A percentile compares a stretch with the other conserved stretches of the same genome.
These are phyloP conservation scores for Syritta pipiens DNA, from an alignment of 2,888 invertebrate species.

Conservation along the genomic window DNA sequence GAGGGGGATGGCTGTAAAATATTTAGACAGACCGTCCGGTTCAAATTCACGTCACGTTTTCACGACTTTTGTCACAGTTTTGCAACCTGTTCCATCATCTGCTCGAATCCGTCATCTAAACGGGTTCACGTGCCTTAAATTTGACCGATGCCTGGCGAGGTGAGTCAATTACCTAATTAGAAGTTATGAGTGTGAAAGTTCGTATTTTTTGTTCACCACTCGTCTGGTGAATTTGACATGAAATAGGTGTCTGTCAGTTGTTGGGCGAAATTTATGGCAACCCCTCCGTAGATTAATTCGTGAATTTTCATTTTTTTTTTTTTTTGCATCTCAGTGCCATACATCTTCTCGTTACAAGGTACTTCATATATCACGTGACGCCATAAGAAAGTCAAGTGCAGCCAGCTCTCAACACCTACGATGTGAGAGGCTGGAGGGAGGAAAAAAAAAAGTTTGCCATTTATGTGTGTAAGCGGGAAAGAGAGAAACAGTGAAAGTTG, in stretches of 20 bases:
- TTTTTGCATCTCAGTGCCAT: slow-evolving; percentile 32
- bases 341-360: slow-evolving; percentile 67
- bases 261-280: slow-evolving; percentile 68
- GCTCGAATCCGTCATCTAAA: slow-evolving; percentile 51
- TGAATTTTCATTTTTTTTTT: slow-evolving; percentile 33
- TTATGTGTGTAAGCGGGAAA: slow-evolving; percentile 1
- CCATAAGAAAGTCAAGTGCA: slow-evolving; percentile 52
- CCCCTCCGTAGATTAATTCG: slow-evolving; percentile 74
- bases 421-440: slow-evolving; percentile 15
- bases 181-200: slow-evolving; percentile 42
- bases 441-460: slow-evolving; percentile 33
- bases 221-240: slow-evolving; percentile 43
- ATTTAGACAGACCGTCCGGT: slow-evolving; percentile 67
- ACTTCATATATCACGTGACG: slow-evolving; percentile 17
- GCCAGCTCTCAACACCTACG: neutral
- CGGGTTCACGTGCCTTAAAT: slow-evolving; percentile 56
- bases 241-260: slow-evolving; percentile 60
- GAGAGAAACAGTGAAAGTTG: slow-evolving; percentile 57
- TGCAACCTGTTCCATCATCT: slow-evolving; percentile 52
- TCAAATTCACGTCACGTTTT: slow-evolving; percentile 70
- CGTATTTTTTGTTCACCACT: neutral
- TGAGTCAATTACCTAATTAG: slow-evolving; percentile 64
- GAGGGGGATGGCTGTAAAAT: slow-evolving; percentile 48
- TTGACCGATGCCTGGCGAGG: slow-evolving; percentile 2
- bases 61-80: slow-evolving; percentile 67